Evolutionary conservation across 2,888 invertebrate species (phyloP), one percentile per base, ranked within the genome.

Genomic region (Scaptodrosophila latifasciaeformis): DNA sequence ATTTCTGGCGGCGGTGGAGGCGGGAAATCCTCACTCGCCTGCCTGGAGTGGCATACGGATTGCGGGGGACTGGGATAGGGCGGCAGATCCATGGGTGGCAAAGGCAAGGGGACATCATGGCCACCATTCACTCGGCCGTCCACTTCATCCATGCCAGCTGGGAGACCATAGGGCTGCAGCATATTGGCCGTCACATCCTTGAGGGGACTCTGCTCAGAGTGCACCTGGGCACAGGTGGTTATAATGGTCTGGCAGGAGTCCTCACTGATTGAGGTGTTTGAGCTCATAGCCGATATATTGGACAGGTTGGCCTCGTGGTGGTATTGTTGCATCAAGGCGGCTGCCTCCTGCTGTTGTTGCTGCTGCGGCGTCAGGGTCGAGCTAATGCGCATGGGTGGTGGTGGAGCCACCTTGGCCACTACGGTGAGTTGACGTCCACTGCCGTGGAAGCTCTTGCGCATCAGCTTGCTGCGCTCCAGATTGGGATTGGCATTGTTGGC

Each of bases 361-460:
- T 87, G 67, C 66, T 85, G 79, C 57, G 85, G 79, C 0, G 89
- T 82, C 18, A 96, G 91, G 76, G 95, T 92, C 75, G 95, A 95
- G 86, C 94, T 95, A 77, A 93, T 95, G 66, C 95, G 89, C 79
- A 95, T 88, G 47, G 95, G 96, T 39, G 96, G 96, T 10, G 95
- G 95, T 9, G 92, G 92, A 2, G 93, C 93, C 13, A 95, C 95
- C 49, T 95, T 95, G 13, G 94, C 92, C 34, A 92, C 92, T 52
- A 92, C 92, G 12, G 93, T 93, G 60, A 95, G 85, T 74, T 93
- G 92, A 82, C 94, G 93, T 0, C 93, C 93, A 81, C 94, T 95
- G 35, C 94, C 93, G 79, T 95, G 94, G 84, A 95, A 94, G 84
- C 94, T 95, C 83, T 95, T 95, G 70, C 95, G 89, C 95, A 96